Evolutionary conservation across 2,888 invertebrate species (phyloP).

Genomic region (Metacarcinus magister): DNA sequence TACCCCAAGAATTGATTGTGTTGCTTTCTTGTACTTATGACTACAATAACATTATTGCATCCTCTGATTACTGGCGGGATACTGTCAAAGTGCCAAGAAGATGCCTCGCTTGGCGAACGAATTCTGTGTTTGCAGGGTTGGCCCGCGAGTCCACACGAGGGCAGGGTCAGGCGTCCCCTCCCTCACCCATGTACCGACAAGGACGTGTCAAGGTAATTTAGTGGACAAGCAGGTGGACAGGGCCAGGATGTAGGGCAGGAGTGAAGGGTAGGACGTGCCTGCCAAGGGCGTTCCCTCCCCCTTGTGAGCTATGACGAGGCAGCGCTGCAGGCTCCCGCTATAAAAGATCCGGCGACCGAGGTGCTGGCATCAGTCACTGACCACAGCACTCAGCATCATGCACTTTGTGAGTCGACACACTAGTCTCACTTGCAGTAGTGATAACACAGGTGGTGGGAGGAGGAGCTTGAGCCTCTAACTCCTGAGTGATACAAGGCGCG

Average conservation of each 20-base stretch:
- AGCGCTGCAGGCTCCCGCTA: conserved; percentile 70
- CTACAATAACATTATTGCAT: neutral
- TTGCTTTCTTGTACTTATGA: neutral
- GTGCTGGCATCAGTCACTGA: conserved; percentile 67
- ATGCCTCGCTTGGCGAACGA: neutral
- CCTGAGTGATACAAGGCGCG: neutral
- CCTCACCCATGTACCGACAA: conserved; percentile 42
- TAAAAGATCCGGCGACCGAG: conserved; percentile 67
- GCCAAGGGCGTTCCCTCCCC: conserved; percentile 78
- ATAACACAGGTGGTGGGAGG: neutral
- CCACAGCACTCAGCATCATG: conserved; percentile 69
- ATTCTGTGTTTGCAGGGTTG: neutral
- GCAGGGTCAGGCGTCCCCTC: conserved; percentile 49
- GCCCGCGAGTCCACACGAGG: neutral
- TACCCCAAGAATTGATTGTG: neutral
- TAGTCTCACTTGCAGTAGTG: neutral
- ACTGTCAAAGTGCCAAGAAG: neutral
- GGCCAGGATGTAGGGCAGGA: conserved; percentile 77
- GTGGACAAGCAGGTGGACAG: conserved; percentile 72
- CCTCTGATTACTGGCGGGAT: neutral
- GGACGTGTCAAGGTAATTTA: conserved; percentile 71
- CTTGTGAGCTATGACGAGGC: conserved; percentile 71
- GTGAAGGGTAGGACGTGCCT: conserved; percentile 73
- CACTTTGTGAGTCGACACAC: conserved; percentile 65
- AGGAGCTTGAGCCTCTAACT: neutral